Evolutionary conservation across 2,113 vertebrate species (phyloP), one percentile per base, ranked within the genome.

Genomic region (Aepyceros melampus): DNA sequence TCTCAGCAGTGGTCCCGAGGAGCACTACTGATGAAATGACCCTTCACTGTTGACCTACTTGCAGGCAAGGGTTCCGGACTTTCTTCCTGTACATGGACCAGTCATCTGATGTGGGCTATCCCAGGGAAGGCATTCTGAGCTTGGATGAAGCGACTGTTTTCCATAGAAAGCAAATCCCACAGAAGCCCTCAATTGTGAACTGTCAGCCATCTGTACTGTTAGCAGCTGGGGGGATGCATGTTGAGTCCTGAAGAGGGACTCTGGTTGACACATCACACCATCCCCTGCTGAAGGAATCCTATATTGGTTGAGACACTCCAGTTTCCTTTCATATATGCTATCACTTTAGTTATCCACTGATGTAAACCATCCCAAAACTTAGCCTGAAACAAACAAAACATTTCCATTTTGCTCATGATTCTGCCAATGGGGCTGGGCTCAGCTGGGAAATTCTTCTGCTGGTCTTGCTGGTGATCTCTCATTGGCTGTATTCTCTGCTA

Each of bases 241-340:
- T 55, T 7, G 14, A 51, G 27, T 13, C 49, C 55, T 19, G 14
- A 91, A 62, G 17, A 51, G n/a, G 9, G 6, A 16, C 40, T 15
- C 45, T 31, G 11, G 27, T 40, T 51, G 29, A 14, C 0, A 9
- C 5, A n/a, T 16, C 14, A 12, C 29, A 6, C 27, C 6, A 2
- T 23, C 17, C 55, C 23, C 21, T 78, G 27, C 19, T 27, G 36
- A 92, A 71, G 43, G 27, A 47, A 67, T 13, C 33, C 51, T 25
- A 64, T 9, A 1, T 31, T 60, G n/a, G 31, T 7, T 67, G 36
- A 95, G 31, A 93, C 3, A 6, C 47, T 10, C 21, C 1, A 29
- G 45, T 14, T 33, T 91, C 71, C 33, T 55, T 43, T 67, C 29
- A 45, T 8, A 6, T 2, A 19, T 14, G n/a, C 4, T 94, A 11